A percentile compares a stretch with the other conserved stretches of the same genome.
Evolutionary conservation across 1,140 invertebrate genomes (phyloP).

Genomic region (Phymorhynchus buccinoides): DNA sequence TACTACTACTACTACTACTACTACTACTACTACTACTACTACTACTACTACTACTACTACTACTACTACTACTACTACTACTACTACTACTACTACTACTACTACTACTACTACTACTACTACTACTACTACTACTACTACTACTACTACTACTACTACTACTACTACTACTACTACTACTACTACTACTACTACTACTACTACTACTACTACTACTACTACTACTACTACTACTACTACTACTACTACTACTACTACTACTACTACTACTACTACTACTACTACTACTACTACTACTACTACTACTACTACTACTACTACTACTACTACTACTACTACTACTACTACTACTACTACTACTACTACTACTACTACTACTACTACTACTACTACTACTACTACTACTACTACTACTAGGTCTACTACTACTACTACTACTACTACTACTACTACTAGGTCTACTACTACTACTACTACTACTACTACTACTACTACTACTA

Average conservation of each 20-base stretch:
- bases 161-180: constrained; percentile 3
- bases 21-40: constrained; percentile 21
- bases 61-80: neutral
- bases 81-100: neutral
- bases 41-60: constrained; percentile 36
- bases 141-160: constrained; percentile 8
- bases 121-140: neutral
- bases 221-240: constrained; percentile 33
- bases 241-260: constrained; percentile 41
- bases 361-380: too few species aligned
- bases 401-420: too few species aligned
- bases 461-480: too few species aligned
- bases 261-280: constrained; percentile 19
- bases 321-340: neutral
- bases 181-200: constrained; percentile 32
- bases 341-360: too few species aligned
- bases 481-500: too few species aligned
- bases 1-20: constrained; percentile 15
- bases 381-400: too few species aligned
- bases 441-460: too few species aligned
- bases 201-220: constrained; percentile 36
- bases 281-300: constrained; percentile 31
- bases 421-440: too few species aligned
- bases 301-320: constrained; percentile 37
- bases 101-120: neutral